Base-by-base conservation (phyloP, 2,797 vertebrate genomes). In the Trematomus bernacchii region DNA sequence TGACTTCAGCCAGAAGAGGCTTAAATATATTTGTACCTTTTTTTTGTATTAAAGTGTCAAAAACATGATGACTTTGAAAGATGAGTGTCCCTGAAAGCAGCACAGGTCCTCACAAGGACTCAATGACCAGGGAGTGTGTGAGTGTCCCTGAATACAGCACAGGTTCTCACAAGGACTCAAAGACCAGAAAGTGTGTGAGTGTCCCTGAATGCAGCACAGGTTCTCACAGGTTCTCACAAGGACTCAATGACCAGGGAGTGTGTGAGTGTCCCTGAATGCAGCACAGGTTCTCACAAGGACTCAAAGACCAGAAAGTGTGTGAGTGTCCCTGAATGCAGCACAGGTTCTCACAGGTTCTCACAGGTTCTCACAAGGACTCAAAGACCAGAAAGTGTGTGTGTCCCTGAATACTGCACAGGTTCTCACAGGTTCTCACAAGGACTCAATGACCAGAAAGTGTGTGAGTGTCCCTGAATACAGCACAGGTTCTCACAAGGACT, bases 381-480 rank as follows among this genome's bases (percentile, higher is more conserved):
- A 19, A 9, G 37, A 9, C 12, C 13, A 6, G 2, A 6, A 4
- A 14, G 52, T 43, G 58, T 60, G 40, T 44, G 42, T 10, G 58
- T 42, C 10, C 19, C 9, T 58, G 4, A 16, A 40, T 37, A 37
- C 10, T 43, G 15, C 23, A 23, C 23, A 23, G 23, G 27, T 27
- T 27, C 27, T 27, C 27, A 27, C 21, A 21, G n/a, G n/a, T n/a
- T n/a, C n/a, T n/a, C n/a, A n/a, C n/a, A n/a, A 21, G 21, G 21
- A 21, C 21, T 21, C 21, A 21, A 21, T 2, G 27, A 27, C 27
- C 27, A 27, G 27, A 3, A 18, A 21, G 33, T 21, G n/a, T n/a
- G n/a, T 46, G 48, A 40, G 30, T 47, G 19, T 75, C 55, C 23
- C 37, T 62, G 23, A 74, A 67, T 0, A 5, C 63, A 66, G 47